Base-by-base conservation (phyloP, 2,113 vertebrate genomes). In the Gulo gulo region DNA sequence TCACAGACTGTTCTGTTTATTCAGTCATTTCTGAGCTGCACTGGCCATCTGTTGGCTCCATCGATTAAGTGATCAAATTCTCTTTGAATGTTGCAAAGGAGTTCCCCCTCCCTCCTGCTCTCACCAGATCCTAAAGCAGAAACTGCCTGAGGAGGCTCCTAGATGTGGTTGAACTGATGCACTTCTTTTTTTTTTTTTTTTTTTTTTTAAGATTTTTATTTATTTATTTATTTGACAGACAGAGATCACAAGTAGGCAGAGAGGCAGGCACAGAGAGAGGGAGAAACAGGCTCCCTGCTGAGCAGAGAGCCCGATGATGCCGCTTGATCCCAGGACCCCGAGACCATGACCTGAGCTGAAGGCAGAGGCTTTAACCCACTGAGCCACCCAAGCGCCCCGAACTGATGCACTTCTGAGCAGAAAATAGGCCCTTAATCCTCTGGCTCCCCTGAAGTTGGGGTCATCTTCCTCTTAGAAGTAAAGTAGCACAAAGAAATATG, bases 31-130 rank as follows among this genome's bases (percentile, higher is more conserved):
- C 98, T 89, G 88, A 97, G 91, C 96, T 95, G 83, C 95, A 94
- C 96, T 97, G 97, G 95, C 97, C 97, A 96, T 97, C 98, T 97
- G 97, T 95, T 95, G 98, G 94, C 80, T 98, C 97, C 65, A 97
- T 98, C 97, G 95, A 47, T 93, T 97, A 98, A 98, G 97, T 79
- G 92, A 95, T 92, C 36, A 55, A 98, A 98, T 97, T 97, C 95
- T 92, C 95, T 97, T 97, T 97, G 97, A 98, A 98, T 91, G 87
- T 0, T 0, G 57, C 90, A 57, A 85, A 71, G 79, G 96, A 95
- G 93, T 95, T 96, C 86, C 91, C 93, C 91, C 94, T 97, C 97
- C 83, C 50, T 78, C 47, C 29, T 82, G 67, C 45, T 69, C 45
- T 69, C 95, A 79, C 90, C 42, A 89, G 94, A 90, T 94, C 88